Conservation (phyloP, 2,797 vertebrate genomes). For the Staurois parvus region DNA sequence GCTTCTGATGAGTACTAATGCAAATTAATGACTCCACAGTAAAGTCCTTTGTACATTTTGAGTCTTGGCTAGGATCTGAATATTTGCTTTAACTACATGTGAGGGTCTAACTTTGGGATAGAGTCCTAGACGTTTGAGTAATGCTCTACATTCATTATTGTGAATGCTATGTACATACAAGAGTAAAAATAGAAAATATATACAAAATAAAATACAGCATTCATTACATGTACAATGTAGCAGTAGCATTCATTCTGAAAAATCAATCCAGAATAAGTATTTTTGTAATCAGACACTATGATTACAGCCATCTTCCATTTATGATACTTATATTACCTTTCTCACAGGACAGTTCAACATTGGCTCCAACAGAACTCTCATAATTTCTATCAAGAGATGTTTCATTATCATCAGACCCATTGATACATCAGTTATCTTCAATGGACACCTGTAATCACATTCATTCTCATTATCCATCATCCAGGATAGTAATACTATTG, state of each 20-base stretch:
- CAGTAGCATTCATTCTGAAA: neutral
- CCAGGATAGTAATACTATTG: conserved; percentile 23
- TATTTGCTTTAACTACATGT: too few species aligned
- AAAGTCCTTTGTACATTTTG: too few species aligned
- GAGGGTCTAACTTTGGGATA: too few species aligned
- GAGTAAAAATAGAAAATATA: too few species aligned
- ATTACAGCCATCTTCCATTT: conserved; percentile 29
- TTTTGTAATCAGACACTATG: neutral
- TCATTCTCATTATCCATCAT: neutral
- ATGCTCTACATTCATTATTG: too few species aligned
- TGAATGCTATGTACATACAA: too few species aligned
- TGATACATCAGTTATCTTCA: conserved; percentile 2
- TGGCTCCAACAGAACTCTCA: conserved; percentile 9
- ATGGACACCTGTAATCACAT: neutral
- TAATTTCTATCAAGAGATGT: neutral
- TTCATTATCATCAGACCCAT: conserved; percentile 22
- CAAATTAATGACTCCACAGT: too few species aligned
- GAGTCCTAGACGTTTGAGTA: too few species aligned
- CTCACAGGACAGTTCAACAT: conserved; percentile 13
- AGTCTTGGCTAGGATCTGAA: too few species aligned
- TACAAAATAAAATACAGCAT: too few species aligned
- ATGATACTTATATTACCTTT: neutral
- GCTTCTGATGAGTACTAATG: too few species aligned
- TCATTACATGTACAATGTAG: too few species aligned
- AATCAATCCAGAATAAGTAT: neutral